These are phyloP conservation scores for Aurelia sp. DNA, from an alignment of 30 jellyfish, hydroid and myxozoan genomes.

Conservation along the genomic window DNA sequence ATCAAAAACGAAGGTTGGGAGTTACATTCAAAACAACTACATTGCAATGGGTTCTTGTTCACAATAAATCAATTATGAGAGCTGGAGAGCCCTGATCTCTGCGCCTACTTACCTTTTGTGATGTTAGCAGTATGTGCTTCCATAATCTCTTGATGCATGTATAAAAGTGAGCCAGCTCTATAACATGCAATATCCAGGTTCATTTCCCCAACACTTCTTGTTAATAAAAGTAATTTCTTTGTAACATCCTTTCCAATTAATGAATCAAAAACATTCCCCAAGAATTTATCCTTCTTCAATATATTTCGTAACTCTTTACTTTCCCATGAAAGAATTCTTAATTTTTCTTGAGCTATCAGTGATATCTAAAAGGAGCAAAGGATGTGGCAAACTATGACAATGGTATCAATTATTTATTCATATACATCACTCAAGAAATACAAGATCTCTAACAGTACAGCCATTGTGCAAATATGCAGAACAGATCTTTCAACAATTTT, in stretches of 20 bases:
- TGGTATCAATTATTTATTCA: no score
- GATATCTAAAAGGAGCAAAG: constrained; percentile 15
- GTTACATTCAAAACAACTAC: no score
- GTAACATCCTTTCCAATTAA: constrained; percentile 84
- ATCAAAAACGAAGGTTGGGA: no score
- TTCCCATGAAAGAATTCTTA: constrained; percentile 32
- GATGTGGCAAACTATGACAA: no score
- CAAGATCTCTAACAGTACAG: no score
- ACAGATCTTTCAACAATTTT: no score
- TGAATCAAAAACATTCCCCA: constrained; percentile 73
- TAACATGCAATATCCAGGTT: constrained; percentile 5
- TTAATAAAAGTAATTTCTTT: constrained; percentile 47
- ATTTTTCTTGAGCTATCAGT: constrained; percentile 33
- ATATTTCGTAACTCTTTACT: constrained; percentile 17
- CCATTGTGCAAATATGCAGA: no score
- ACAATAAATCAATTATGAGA: no score
- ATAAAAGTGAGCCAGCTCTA: constrained; percentile 44
- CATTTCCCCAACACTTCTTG: constrained; percentile 3
- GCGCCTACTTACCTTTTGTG: not conserved
- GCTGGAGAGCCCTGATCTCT: no score
- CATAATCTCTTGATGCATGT: constrained; percentile 21
- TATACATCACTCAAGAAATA: no score
- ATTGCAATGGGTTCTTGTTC: no score
- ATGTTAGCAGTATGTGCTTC: not conserved
- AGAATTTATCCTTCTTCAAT: constrained; percentile 51